Conservation (phyloP, 2,888 invertebrate species). For the Tuberolachnus salignus region DNA sequence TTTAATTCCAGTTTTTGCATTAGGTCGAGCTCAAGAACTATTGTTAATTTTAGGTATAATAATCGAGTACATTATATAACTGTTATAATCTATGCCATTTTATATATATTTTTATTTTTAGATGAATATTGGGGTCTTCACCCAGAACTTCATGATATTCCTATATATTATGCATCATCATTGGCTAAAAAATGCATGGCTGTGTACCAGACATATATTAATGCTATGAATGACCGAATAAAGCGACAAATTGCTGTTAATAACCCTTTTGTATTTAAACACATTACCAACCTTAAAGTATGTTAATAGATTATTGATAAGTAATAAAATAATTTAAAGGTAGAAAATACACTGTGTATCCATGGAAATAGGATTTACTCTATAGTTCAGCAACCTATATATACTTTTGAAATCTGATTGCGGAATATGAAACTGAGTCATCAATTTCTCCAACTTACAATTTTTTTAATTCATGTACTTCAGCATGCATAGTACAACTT, state of each 20-base stretch:
- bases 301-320: conserved; percentile 50
- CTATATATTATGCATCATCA: conserved; percentile 99
- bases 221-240: conserved; percentile 99
- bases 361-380: too few relatives aligned
- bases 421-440: too few relatives aligned
- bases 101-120: conserved; percentile 61
- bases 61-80: background rate
- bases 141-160: conserved; percentile 96
- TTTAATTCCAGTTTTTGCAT: conserved; percentile 97
- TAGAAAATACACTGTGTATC: background rate
- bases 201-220: conserved; percentile 98
- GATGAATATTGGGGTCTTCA: conserved; percentile 99
- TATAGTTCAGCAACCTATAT: too few relatives aligned
- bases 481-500: too few relatives aligned
- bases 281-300: conserved; percentile 91
- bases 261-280: conserved; percentile 98
- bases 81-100: background rate
- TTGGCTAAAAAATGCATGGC: conserved; percentile 99
- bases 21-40: conserved; percentile 96
- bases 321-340: background rate
- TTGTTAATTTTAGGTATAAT: conserved; percentile 78
- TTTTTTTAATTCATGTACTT: too few relatives aligned
- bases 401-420: too few relatives aligned
- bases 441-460: too few relatives aligned
- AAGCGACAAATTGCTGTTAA: conserved; percentile 94